Conservation (phyloP, 2,888 invertebrate genomes). For the Diarsia dahlii region DNA sequence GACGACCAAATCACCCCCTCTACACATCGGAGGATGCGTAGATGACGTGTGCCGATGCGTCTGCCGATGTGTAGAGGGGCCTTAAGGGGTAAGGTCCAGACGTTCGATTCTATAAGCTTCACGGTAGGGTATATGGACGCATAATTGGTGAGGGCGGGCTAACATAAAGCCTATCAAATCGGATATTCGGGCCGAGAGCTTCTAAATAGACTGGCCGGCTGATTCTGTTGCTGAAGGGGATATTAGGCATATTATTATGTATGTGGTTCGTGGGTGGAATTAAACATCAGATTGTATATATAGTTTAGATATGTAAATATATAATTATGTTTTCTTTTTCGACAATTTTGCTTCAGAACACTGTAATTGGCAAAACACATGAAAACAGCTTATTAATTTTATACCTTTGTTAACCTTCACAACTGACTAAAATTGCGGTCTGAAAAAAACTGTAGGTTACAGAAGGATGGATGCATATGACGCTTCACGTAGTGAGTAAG, state of each 20-base stretch:
- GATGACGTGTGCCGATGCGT: too few species aligned
- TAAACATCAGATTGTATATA: conserved; percentile 24
- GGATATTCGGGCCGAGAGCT: conserved; percentile 65
- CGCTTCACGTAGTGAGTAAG: not conserved
- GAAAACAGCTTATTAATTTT: not conserved
- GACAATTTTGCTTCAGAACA: not conserved
- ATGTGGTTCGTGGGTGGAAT: conserved; percentile 46
- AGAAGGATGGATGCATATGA: not conserved
- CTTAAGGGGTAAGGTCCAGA: conserved; percentile 41
- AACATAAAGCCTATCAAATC: conserved; percentile 64
- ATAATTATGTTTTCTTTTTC: not conserved
- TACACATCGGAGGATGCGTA: too few species aligned
- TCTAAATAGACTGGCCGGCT: conserved; percentile 61
- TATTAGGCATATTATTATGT: conserved; percentile 37
- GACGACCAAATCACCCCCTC: too few species aligned
- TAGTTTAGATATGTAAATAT: conserved; percentile 1
- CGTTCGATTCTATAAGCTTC: conserved; percentile 50
- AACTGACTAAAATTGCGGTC: not conserved
- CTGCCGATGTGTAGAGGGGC: too few species aligned
- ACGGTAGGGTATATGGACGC: conserved; percentile 54
- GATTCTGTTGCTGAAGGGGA: conserved; percentile 61
- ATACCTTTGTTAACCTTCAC: not conserved
- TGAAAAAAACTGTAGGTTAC: not conserved
- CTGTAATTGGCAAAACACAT: not conserved
- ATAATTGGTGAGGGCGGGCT: conserved; percentile 67